These are phyloP conservation scores for Thereva unica DNA, from an alignment of 2,888 invertebrate species.

Conservation along the genomic window DNA sequence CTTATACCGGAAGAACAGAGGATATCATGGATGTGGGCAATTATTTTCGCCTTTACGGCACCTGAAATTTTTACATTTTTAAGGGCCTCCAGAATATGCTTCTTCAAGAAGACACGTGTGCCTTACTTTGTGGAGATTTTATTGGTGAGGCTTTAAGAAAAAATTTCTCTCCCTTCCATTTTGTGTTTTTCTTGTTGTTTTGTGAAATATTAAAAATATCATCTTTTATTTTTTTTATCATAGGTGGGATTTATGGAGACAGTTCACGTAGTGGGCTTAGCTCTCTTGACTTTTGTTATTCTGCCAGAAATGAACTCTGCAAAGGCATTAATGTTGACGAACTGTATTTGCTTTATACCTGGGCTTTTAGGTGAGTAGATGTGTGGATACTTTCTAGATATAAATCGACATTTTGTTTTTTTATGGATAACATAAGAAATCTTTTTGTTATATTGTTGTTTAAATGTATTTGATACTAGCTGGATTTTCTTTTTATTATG, in stretches of 20 bases:
- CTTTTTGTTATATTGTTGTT: too few relatives aligned
- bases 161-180: not conserved
- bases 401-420: too few relatives aligned
- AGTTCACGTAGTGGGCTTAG: constrained; percentile 76
- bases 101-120: constrained; percentile 70
- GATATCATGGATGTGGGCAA: constrained; percentile 78
- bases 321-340: constrained; percentile 82
- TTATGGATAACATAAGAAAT: too few relatives aligned
- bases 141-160: constrained; percentile 59
- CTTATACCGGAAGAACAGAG: constrained; percentile 67
- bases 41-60: constrained; percentile 73
- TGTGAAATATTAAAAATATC: not conserved
- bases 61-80: constrained; percentile 78
- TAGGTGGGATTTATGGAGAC: constrained; percentile 74
- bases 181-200: constrained; percentile 21
- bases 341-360: constrained; percentile 82
- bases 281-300: constrained; percentile 73
- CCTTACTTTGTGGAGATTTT: constrained; percentile 64
- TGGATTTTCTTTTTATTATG: too few relatives aligned
- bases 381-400: too few relatives aligned
- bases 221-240: not conserved
- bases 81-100: constrained; percentile 69
- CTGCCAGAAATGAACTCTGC: constrained; percentile 81
- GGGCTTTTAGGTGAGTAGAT: constrained; percentile 69
- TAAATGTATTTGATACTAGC: too few relatives aligned